Base-by-base conservation (phyloP, 2,113 vertebrate species). In the Notarius lentiginosus region DNA sequence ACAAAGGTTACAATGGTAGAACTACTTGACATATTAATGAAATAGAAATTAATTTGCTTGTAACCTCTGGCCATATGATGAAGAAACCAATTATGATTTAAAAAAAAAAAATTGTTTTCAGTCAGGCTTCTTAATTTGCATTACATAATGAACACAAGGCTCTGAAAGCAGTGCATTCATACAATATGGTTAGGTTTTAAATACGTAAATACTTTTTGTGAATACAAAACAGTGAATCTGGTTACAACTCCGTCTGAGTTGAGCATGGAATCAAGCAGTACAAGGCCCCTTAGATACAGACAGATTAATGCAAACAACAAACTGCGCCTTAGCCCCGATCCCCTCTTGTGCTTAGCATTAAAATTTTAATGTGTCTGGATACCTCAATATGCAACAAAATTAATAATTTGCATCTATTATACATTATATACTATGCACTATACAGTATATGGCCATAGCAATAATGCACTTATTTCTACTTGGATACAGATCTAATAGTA, bases 201-300 rank as follows among this genome's bases (percentile, higher is more conserved):
- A 9, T 24, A 24, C 7, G 2, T 49, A 49, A 63, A 70, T 80
- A 84, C 47, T 73, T 76, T 70, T 66, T 82, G 56, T 72, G 75
- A 85, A 72, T 68, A 61, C 65, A 56, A 58, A 83, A 70, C 18
- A 22, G 18, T 73, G 27, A 60, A 53, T 65, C 58, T 47, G 30
- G 58, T 51, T 85, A 85, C 75, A 61, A 11, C 20, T 55, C 56
- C 41, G 10, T 22, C 7, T n/a, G 83, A 20, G 15, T 51, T 75
- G 65, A 80, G 70, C 22, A 70, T 70, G 77, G 53, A 56, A 88
- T 90, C 87, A 56, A 55, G n/a, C 75, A 68, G 7, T 61, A 41
- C 84, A 87, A 90, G 82, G 70, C 68, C 66, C 76, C 84, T 86
- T 84, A 86, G 63, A 60, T 82, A 82, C 53, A 76, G 51, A 85